Base-by-base conservation (phyloP, 2,797 vertebrate genomes). In the Anguilla megastoma region DNA sequence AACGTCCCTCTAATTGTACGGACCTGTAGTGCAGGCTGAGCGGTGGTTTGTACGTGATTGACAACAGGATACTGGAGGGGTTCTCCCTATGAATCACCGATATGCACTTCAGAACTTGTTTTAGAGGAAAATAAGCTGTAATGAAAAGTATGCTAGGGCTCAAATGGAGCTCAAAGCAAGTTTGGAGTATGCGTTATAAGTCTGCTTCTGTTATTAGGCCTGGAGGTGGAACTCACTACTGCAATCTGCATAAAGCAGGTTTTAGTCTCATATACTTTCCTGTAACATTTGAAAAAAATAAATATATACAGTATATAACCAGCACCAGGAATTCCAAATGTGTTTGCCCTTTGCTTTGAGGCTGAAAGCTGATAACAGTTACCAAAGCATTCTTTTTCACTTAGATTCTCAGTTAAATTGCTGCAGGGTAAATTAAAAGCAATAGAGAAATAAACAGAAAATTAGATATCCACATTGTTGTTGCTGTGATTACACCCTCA, bases 91-190 rank as follows among this genome's bases (percentile, higher is more conserved):
- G 41, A 63, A 6, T 54, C 52, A 33, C 33, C 7, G 36, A 79
- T 88, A n/a, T 52, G 24, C 87, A 10, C 84, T 60, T 30, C 36
- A 60, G 66, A 84, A 79, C 50, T 45, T 58, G 74, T 76, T 88
- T 36, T 76, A 56, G 83, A 21, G 52, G 83, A 58, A 74, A 88
- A 74, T 85, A 10, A 88, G 83, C 21, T 24, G 45, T 10, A 50
- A 0, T 50, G 21, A 9, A 48, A 82, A 48, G 24, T 24, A 36
- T 45, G 24, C 7, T 24, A n/a, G 1, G 1, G 16, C 41, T 45
- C 41, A 24, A n/a, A 48, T 80, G 21, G 16, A 79, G 16, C 36
- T 45, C 16, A 79, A 48, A 82, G 79, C 45, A 9, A 4, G 79
- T 45, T 82, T 50, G 24, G 41, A 27, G 83, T 18, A 14, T 18